These are phyloP conservation scores for Noctuana brunneofusca DNA, from an alignment of 2,888 invertebrate species.

Conservation along the genomic window DNA sequence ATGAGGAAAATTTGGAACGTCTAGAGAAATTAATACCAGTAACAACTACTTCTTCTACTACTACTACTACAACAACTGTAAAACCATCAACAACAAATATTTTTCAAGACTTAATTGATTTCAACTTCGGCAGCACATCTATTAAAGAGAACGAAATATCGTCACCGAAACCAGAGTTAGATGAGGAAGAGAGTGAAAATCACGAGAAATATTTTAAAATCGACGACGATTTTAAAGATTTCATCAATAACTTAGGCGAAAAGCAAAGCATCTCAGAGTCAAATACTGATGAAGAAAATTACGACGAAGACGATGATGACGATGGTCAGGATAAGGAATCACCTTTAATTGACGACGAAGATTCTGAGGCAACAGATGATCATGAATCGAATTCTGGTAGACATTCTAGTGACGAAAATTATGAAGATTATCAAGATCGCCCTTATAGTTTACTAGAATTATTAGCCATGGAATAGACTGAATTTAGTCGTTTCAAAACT, in stretches of 20 bases:
- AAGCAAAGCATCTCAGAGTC: slow-evolving; percentile 43
- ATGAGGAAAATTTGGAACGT: slow-evolving; percentile 44
- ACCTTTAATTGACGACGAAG: slow-evolving; percentile 42
- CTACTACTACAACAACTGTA: slow-evolving; percentile 47
- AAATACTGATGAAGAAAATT: slow-evolving; percentile 44
- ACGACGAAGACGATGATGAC: slow-evolving; percentile 42
- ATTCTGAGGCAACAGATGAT: slow-evolving; percentile 44
- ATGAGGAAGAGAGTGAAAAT: slow-evolving; percentile 54
- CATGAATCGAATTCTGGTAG: slow-evolving; percentile 44
- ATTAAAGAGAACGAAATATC: slow-evolving; percentile 39
- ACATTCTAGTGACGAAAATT: slow-evolving; percentile 44
- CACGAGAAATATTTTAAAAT: slow-evolving; percentile 55
- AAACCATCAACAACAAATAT: slow-evolving; percentile 52
- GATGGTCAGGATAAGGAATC: slow-evolving; percentile 49
- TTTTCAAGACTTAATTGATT: slow-evolving; percentile 62
- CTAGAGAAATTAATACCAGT: slow-evolving; percentile 32
- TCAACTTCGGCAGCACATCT: slow-evolving; percentile 54
- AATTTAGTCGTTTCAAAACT: slow-evolving; percentile 39
- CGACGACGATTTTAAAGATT: slow-evolving; percentile 66
- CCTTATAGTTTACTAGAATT: slow-evolving; percentile 70
- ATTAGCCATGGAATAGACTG: slow-evolving; percentile 77
- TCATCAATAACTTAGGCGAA: slow-evolving; percentile 58
- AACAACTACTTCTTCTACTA: slow-evolving; percentile 38
- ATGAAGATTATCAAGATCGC: slow-evolving; percentile 51
- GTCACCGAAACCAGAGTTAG: slow-evolving; percentile 46